Base-by-base conservation (phyloP, 2,888 invertebrate genomes). In the Ornithoptera priamus region DNA sequence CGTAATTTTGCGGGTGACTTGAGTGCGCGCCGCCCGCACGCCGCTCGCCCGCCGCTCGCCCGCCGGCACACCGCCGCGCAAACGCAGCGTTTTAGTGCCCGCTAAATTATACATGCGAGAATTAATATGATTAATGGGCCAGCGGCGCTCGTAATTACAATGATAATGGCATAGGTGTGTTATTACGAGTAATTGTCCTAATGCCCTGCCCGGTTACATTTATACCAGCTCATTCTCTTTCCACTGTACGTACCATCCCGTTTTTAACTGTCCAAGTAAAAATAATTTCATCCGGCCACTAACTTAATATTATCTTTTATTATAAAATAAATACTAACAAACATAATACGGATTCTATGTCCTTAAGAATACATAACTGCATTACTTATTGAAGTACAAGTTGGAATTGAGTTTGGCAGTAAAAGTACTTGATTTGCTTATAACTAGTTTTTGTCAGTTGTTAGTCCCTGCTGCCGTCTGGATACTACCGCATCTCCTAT, bases 1-100 rank as follows among this genome's bases (percentile, higher is more conserved):
- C 89, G 91, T 92, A 92, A 92, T 92, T 92, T 91, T 92, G 92
- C 87, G 92, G 92, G 87, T 89, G 90, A 91, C 90, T 91, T 89
- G 91, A 90, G 90, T 89, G 87, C 87, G 86, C 50, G 50, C 50
- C 50, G 50, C 50, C 50, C 0, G 50, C 50, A 85, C 50, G 50
- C 85, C 69, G 61, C 59, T 81, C 50, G 50, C 50, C 24, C 87
- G 89, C 84, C 50, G 50, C 50, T 17, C 30, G 50, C 50, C 85
- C 50, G 50, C 84, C 85, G 65, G 65, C 63, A 81, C 85, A 84
- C 86, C 81, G 80, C 39, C 7, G 80, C 81, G 82, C 80, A 74
- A 80, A 73, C 75, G 82, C 79, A 80, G 80, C 81, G 81, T 83
- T 84, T 84, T 85, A 86, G 83, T 81, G 80, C 80, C 81, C 75